Percentiles rank a stretch among this genome's conserved stretches.
Evolutionary conservation across 2,888 invertebrate species (phyloP).

Genomic region (Maniola hyperantus): DNA sequence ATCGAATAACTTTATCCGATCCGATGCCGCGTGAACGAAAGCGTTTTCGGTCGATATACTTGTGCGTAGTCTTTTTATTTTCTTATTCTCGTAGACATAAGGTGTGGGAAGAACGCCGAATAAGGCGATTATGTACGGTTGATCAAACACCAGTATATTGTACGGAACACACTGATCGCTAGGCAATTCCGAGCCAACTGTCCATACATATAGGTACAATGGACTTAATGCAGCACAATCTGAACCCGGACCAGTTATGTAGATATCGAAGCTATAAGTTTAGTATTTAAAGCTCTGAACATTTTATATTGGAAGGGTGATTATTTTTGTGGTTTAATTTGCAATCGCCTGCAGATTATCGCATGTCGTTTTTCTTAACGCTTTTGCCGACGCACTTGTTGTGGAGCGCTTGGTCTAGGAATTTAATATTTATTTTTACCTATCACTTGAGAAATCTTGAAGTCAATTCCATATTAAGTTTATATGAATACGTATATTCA

Average conservation of each 20-base stretch:
- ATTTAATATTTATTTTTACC: conserved; percentile 26
- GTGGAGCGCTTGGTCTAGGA: conserved; percentile 31
- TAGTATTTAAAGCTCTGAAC: conserved; percentile 54
- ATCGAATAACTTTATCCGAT: conserved; percentile 72
- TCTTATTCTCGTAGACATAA: conserved; percentile 50
- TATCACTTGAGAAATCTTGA: conserved; percentile 23
- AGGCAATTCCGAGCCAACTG: conserved; percentile 38
- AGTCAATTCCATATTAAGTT: conserved; percentile 1
- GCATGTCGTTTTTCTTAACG: conserved; percentile 55
- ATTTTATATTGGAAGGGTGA: conserved; percentile 63
- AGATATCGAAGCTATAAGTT: conserved; percentile 53
- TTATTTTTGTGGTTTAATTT: conserved; percentile 75
- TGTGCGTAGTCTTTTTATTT: conserved; percentile 41
- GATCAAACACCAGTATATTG: conserved; percentile 63
- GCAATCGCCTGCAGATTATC: conserved; percentile 59
- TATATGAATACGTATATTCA: neutral
- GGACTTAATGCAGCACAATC: conserved; percentile 47
- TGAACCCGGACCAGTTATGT: conserved; percentile 60
- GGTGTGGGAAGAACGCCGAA: conserved; percentile 68
- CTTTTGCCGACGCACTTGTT: conserved; percentile 35
- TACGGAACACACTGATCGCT: conserved; percentile 51
- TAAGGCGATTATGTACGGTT: conserved; percentile 57
- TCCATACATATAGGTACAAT: conserved; percentile 47
- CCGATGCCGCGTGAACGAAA: conserved; percentile 63
- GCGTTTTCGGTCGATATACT: conserved; percentile 54